phyloP scores from a whole-genome alignment of 2,888 invertebrate species.

The Malthinus flaveolus region DNA sequence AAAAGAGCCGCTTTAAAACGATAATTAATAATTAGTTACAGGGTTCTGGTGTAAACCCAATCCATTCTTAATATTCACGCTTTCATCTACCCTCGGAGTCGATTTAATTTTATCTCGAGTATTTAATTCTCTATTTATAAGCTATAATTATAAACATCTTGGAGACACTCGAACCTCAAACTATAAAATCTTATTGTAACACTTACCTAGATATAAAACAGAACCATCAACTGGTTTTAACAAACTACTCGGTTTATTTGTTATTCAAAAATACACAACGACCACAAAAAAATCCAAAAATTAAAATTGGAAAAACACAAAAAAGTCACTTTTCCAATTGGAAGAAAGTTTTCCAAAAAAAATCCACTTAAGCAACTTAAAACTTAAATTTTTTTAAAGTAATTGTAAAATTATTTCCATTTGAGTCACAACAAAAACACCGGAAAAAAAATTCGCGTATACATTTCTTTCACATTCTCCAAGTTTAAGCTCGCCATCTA shows the following conservation, averaged over 20 bases:
- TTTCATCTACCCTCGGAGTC: neutral
- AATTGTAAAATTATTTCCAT: neutral
- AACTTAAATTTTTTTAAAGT: neutral
- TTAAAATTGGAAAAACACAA: neutral
- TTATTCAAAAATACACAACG: slow-evolving; percentile 2
- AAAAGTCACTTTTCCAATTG: neutral
- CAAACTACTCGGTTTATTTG: slow-evolving; percentile 10
- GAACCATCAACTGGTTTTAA: neutral
- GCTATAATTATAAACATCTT: slow-evolving; percentile 5
- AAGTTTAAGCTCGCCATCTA: slow-evolving; percentile 8
- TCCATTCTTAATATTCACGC: neutral
- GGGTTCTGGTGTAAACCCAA: no score
- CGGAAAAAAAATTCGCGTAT: slow-evolving; percentile 8
- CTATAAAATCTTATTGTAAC: slow-evolving; percentile 26
- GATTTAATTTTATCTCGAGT: neutral
- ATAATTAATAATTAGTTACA: neutral
- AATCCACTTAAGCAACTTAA: neutral
- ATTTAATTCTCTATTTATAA: slow-evolving; percentile 2
- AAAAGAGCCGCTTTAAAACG: neutral
- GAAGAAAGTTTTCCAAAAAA: neutral
- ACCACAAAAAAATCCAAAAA: neutral
- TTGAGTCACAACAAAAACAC: neutral
- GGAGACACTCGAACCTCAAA: slow-evolving; percentile 6
- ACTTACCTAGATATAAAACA: slow-evolving; percentile 32
- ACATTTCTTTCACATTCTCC: slow-evolving; percentile 11